Evolutionary conservation across 2,113 vertebrate species (phyloP).

Genomic region (Hypanus sabinus): DNA sequence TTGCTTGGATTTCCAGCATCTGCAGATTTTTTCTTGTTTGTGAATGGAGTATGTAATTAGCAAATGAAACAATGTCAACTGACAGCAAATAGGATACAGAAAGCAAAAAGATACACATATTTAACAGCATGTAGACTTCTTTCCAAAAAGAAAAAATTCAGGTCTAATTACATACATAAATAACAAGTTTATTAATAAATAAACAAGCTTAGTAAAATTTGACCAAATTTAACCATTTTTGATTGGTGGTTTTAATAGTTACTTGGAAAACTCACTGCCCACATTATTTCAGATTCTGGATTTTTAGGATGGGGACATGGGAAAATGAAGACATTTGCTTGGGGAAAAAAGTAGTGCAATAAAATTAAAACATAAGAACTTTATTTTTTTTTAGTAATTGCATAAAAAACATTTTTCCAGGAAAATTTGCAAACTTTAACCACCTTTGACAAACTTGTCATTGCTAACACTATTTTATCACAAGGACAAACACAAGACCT

Average conservation of each 20-base stretch:
- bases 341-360: neutral
- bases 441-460: neutral
- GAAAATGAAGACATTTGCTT: neutral
- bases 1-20: too few relatives aligned
- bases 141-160: neutral
- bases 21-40: too few relatives aligned
- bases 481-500: too few relatives aligned
- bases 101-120: neutral
- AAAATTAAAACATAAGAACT: neutral
- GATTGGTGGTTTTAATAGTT: neutral
- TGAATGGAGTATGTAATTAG: conserved; percentile 40
- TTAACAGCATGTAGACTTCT: neutral
- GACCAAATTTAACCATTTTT: neutral
- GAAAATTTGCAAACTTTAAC: neutral
- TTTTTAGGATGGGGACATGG: neutral
- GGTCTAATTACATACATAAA: neutral
- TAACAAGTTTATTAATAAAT: neutral
- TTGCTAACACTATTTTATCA: too few relatives aligned
- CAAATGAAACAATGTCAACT: neutral
- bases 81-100: neutral
- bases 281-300: neutral
- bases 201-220: neutral
- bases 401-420: neutral
- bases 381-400: neutral
- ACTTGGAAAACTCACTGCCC: neutral